Evolutionary conservation across 2,797 vertebrate species (phyloP).

Genomic region (Hipposideros larvatus): DNA sequence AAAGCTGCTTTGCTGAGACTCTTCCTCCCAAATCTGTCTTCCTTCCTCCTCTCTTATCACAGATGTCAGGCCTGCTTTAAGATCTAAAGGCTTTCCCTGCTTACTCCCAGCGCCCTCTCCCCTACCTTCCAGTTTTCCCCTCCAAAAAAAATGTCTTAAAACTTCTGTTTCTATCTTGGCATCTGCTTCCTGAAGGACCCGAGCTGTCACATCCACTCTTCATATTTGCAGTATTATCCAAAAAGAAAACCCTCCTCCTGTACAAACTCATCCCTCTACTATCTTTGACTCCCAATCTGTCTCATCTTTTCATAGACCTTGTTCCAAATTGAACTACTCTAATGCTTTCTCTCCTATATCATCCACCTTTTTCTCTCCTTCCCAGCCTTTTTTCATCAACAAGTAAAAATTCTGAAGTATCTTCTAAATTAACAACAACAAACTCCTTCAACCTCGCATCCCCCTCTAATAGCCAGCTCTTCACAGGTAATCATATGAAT

Average conservation of each 20-base stretch:
- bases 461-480: not conserved
- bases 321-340: conserved; percentile 10
- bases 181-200: not conserved
- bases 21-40: not conserved
- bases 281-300: not conserved
- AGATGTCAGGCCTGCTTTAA: not conserved
- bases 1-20: not conserved
- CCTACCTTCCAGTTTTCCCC: not conserved
- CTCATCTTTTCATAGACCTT: not conserved
- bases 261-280: not conserved
- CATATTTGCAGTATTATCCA: not conserved
- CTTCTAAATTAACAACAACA: conserved; percentile 40
- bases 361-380: not conserved
- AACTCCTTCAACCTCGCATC: not conserved
- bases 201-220: not conserved
- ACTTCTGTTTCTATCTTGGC: not conserved
- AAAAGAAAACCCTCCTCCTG: not conserved
- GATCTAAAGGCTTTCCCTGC: not conserved
- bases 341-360: not conserved
- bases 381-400: not conserved
- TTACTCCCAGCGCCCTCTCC: not conserved
- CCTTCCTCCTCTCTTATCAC: not conserved
- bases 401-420: not conserved
- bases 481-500: not conserved
- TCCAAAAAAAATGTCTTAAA: not conserved